Percentiles rank a stretch among this genome's conserved stretches.
phyloP scores from a whole-genome alignment of 2,888 invertebrate genomes.

The Metallyticus violacea region DNA sequence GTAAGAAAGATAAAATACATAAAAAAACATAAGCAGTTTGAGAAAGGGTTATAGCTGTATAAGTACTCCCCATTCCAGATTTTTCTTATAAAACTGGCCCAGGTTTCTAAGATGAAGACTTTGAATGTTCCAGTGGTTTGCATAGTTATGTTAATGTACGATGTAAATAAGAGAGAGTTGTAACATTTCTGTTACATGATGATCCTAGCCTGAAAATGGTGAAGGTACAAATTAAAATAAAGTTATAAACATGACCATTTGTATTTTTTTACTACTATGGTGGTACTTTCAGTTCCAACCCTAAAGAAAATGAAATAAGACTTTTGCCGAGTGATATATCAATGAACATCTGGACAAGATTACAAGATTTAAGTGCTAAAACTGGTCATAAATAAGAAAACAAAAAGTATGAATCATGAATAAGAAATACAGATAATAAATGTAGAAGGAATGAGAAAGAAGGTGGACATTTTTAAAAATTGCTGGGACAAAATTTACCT shows the following conservation, averaged over 20 bases:
- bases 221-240: constrained; percentile 23
- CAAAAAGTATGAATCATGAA: no score
- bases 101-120: background rate
- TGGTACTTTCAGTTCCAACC: background rate
- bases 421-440: no score
- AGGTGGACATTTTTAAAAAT: no score
- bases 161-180: constrained; percentile 12
- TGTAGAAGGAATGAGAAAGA: no score
- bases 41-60: background rate
- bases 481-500: no score
- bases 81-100: constrained; percentile 3
- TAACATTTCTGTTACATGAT: constrained; percentile 22
- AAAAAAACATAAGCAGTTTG: background rate
- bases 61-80: constrained; percentile 1
- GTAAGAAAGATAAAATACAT: background rate
- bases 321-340: no score
- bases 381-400: no score
- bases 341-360: no score
- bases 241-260: background rate
- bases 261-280: background rate
- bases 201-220: constrained; percentile 24
- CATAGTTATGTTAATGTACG: constrained; percentile 12
- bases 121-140: constrained; percentile 1
- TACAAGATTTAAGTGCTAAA: no score
- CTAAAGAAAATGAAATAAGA: no score